Percentiles rank a stretch among this genome's conserved stretches.
Evolutionary conservation across 2,888 invertebrate species (phyloP).

Genomic region (Argyra leucocephala): DNA sequence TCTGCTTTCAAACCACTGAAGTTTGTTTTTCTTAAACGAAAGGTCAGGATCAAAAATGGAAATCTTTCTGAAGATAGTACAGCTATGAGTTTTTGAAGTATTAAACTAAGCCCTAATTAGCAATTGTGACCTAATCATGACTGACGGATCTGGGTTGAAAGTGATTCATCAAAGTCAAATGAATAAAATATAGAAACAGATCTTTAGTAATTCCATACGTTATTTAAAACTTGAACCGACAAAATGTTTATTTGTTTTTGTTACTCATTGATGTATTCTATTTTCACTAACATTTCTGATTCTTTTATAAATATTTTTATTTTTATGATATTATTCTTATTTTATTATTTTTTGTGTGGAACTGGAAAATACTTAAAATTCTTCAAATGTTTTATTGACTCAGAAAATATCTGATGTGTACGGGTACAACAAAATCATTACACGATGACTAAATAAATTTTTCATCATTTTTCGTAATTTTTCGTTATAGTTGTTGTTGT

Average conservation of each 20-base stretch:
- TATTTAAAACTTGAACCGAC: too few species aligned
- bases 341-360: neutral
- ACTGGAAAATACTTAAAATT: slow-evolving; percentile 8
- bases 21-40: too few species aligned
- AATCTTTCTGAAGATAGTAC: too few species aligned
- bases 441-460: slow-evolving; percentile 4
- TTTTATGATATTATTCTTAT: neutral
- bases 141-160: too few species aligned
- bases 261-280: neutral
- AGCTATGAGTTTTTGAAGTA: too few species aligned
- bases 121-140: too few species aligned
- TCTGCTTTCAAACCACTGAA: too few species aligned
- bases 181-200: too few species aligned
- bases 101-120: too few species aligned
- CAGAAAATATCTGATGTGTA: slow-evolving; percentile 2
- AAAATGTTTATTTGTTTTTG: neutral
- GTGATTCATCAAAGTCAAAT: too few species aligned
- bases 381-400: slow-evolving; percentile 8
- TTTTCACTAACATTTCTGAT: neutral
- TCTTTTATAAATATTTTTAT: neutral
- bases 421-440: neutral
- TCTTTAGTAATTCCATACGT: too few species aligned
- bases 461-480: neutral
- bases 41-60: too few species aligned
- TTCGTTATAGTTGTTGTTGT: neutral